Percentiles rank a stretch among this genome's conserved stretches.
Evolutionary conservation across 2,113 vertebrate genomes (phyloP).

Genomic region (Hucho hucho): DNA sequence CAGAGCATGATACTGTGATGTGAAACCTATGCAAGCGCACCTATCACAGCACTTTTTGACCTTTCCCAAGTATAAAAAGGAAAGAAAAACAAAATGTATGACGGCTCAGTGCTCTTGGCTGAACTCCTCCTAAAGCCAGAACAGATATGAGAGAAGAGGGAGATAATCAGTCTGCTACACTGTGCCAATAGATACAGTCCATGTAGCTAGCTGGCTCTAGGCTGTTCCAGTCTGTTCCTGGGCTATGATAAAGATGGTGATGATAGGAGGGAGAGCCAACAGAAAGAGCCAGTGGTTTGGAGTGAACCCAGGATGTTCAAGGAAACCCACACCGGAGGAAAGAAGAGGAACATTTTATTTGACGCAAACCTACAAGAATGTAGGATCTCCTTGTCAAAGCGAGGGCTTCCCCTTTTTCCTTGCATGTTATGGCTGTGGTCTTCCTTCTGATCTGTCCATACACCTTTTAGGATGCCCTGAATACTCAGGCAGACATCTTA

Average conservation of each 20-base stretch:
- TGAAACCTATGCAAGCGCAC: not conserved
- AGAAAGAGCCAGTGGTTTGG: not conserved
- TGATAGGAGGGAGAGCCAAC: too few relatives aligned
- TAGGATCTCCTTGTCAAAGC: not conserved
- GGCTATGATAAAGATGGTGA: too few relatives aligned
- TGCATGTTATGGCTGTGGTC: too few relatives aligned
- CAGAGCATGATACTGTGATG: not conserved
- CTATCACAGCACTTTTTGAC: too few relatives aligned
- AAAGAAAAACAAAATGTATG: conserved; percentile 1
- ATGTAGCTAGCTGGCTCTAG: not conserved
- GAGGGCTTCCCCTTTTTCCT: too few relatives aligned
- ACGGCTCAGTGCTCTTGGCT: not conserved
- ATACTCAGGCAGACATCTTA: not conserved
- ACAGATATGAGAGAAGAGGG: not conserved
- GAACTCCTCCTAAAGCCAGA: not conserved
- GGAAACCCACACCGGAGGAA: not conserved
- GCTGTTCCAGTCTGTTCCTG: not conserved
- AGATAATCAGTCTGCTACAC: not conserved
- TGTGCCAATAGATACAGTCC: conserved; percentile 19
- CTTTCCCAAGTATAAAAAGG: not conserved
- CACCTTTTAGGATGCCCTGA: too few relatives aligned
- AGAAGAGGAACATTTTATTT: conserved; percentile 1
- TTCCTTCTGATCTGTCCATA: too few relatives aligned
- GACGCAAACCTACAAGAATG: conserved; percentile 18
- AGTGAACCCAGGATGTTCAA: not conserved